Evolutionary conservation across 2,888 invertebrate genomes (phyloP), one percentile per base, ranked within the genome.

Genomic region (Rotaria socialis): DNA sequence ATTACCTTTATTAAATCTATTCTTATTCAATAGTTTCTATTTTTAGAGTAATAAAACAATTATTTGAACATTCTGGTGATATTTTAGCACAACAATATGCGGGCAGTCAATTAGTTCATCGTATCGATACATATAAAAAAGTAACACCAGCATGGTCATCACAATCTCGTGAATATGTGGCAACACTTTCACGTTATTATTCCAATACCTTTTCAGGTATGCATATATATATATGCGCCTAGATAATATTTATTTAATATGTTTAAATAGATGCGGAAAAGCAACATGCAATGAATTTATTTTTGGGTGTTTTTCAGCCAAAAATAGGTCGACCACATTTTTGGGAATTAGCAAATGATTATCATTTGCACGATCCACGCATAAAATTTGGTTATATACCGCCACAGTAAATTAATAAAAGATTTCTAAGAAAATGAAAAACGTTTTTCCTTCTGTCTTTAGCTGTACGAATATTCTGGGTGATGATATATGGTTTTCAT

Each of bases 51-150:
- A 56, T 47, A 10, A 84, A 86, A 58, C n/a, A 74, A 50, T 92
- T 99, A 87, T 99, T 97, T 90, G 98, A 99, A 91, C 97, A 97
- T 91, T 98, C 97, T 90, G 99, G 99, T 0, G 97, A 98, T 91
- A 97, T 96, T 0, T 92, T 98, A 88, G 97, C 97, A 0, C 92
- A 97, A 88, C 98, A 97, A 90, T 99, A 99, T 90, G 99, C 98
- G 0, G 99, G 99, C 10, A 98, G 97, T 0, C 98, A 98, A 91
- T 92, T 99, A 86, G 99, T 99, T 0, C 99, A 99, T 91, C 93
- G 95, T 90, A 94, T 94, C 87, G 93, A 94, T 90, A 94, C 94
- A 0, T 94, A 94, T 90, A 90, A 92, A 86, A 92, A 92, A 88
- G 90, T 91, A 22, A 96, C 97, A 0, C 96, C 96, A 0, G 96